Conservation (phyloP, 2,113 vertebrate genomes). For the Otocyon megalotis region DNA sequence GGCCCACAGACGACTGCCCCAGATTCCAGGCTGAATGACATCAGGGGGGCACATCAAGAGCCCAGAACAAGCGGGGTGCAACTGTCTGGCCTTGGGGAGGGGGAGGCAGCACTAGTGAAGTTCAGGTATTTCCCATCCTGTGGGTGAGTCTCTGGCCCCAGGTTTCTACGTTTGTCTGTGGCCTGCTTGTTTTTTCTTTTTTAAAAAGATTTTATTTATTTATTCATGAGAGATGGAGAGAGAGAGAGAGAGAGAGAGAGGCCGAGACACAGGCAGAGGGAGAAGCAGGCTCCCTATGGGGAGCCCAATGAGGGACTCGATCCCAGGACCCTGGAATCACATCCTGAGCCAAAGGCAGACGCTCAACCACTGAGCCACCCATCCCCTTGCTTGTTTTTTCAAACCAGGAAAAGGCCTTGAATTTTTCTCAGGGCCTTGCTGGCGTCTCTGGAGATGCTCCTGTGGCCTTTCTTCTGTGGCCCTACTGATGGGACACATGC, state of each 20-base stretch:
- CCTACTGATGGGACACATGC: neutral
- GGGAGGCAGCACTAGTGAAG: neutral
- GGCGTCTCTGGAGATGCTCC: neutral
- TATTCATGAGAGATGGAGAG: too few species aligned
- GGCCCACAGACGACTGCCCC: accelerated
- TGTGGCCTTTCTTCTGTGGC: neutral
- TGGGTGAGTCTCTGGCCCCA: too few species aligned
- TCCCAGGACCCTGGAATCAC: too few species aligned
- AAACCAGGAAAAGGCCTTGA: neutral
- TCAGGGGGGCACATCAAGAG: neutral
- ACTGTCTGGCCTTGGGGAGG: neutral
- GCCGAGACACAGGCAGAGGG: too few species aligned
- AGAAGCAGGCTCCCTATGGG: too few species aligned
- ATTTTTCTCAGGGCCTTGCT: neutral
- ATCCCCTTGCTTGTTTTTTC: neutral
- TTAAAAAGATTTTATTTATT: too few species aligned
- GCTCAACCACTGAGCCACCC: too few species aligned
- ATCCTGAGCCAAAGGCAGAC: too few species aligned
- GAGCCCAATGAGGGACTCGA: too few species aligned
- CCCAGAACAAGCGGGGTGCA: neutral
- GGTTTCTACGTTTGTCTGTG: neutral
- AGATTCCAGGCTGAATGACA: neutral
- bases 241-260: too few species aligned
- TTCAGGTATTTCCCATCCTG: neutral
- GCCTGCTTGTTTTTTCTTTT: neutral